phyloP scores from a whole-genome alignment of 2,888 invertebrate genomes.

The Caenorhabditis doughertyi region DNA sequence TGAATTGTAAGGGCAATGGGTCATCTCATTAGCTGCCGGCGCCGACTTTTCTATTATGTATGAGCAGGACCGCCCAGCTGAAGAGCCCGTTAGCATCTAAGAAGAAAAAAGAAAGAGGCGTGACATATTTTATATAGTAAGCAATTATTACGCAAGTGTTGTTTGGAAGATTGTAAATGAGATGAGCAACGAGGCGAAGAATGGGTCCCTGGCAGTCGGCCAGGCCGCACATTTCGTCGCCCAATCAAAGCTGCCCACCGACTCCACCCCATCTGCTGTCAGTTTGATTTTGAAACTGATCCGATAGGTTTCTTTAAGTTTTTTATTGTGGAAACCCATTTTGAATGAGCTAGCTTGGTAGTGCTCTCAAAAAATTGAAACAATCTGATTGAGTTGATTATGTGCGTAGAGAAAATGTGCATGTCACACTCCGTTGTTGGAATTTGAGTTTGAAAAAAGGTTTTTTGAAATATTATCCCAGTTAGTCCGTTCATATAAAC shows the following conservation, averaged over 20 bases:
- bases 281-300: conserved; percentile 56
- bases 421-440: too few relatives aligned
- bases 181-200: conserved; percentile 62
- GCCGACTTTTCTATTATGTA: conserved; percentile 30
- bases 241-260: conserved; percentile 62
- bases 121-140: conserved; percentile 60
- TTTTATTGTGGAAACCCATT: neutral
- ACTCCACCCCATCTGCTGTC: conserved; percentile 58
- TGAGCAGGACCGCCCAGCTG: conserved; percentile 25
- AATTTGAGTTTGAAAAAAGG: too few relatives aligned
- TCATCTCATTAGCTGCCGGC: conserved; percentile 55
- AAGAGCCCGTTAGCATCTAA: conserved; percentile 18
- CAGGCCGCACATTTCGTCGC: conserved; percentile 59
- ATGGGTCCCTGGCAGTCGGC: conserved; percentile 45
- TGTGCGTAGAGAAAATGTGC: too few relatives aligned
- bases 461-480: too few relatives aligned
- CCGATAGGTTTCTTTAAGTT: conserved; percentile 28
- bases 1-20: conserved; percentile 41
- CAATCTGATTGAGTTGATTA: too few relatives aligned
- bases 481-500: too few relatives aligned
- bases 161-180: conserved; percentile 62
- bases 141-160: conserved; percentile 65
- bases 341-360: too few relatives aligned
- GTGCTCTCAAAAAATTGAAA: too few relatives aligned
- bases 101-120: conserved; percentile 32